Base-by-base conservation (phyloP, 2,113 vertebrate species). In the Rhabdomys dilectus region DNA sequence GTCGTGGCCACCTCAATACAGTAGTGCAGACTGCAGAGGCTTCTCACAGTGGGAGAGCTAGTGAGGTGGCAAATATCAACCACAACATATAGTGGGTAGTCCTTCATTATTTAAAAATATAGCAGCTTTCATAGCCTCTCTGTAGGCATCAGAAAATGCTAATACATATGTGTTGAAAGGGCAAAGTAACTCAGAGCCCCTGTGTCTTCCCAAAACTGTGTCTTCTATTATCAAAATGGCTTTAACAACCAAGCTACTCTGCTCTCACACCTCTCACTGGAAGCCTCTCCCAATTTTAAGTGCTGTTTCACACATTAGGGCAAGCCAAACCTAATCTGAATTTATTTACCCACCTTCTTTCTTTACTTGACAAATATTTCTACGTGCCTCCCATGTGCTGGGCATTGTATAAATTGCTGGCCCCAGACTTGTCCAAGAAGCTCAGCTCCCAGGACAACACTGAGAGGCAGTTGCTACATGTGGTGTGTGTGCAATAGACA, bases 161-260 rank as follows among this genome's bases (percentile, higher is more conserved):
- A 53, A 76, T 42, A 7, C 9, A 72, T 78, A 70, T 15, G n/a
- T 36, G 53, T 29, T 89, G 73, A 81, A 91, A 85, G 73, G 5
- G 24, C 34, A 58, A 6, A 53, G 42, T 34, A 42, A 62, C 24
- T 93, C n/a, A 93, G 31, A 81, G 76, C 60, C 1, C 39, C 17
- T 45, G 42, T 70, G 91, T 42, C 36, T 86, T 96, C 87, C 60
- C 58, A 70, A 91, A 96, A 34, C 31, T 75, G 42, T 81, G 48
- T 21, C 29, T 80, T 29, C 76, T 21, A 70, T 62, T 82, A 62
- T 90, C 88, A 62, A 87, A 91, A 91, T 56, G 19, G 62, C 51
- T 77, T 70, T 70, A 68, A 91, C 90, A 88, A 78, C n/a, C 48
- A 88, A n/a, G 12, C 9, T 13, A 78, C 16, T 91, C 66, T 88